Evolutionary conservation across 2,113 vertebrate species (phyloP), one percentile per base, ranked within the genome.

Genomic region (Alces alces): DNA sequence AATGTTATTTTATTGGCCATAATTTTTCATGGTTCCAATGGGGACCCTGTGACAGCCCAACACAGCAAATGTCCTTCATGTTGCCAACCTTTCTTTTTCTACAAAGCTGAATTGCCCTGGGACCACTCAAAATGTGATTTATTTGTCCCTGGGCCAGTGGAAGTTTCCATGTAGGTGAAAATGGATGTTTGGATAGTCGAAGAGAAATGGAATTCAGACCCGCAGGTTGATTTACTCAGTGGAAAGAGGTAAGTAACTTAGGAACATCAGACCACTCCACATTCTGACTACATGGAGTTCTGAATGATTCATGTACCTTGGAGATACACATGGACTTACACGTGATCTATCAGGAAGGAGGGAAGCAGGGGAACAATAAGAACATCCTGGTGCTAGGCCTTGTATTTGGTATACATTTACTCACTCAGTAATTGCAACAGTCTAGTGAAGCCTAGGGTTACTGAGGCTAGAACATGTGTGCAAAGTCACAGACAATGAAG

Each of bases 1-100:
- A 99, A 99, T 99, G 99, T 99, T 99, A 99, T 99, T 99, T 99
- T 99, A 99, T 99, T 99, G 99, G 98, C 98, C 98, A 99, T 99
- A 99, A 99, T 99, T 99, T 99, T 99, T 99, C 99, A 99, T 97
- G 96, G 98, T 99, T 99, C 99, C 99, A 98, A 98, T 98, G 99
- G 99, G 99, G 99, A 99, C 98, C 92, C 80, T 90, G 98, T 99
- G 99, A 99, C 99, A 99, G 99, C 98, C 98, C 99, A 99, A 99
- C 99, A 99, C 98, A 99, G 99, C 98, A 99, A 99, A 99, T 99
- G 99, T 99, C 99, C 99, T 99, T 99, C 99, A 99, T 99, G 99
- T 99, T 99, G 99, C 99, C 99, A 99, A 99, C 98, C 96, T 97
- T 98, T 98, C 99, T 99, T 99, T 99, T 98, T n/a, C 76, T 89